phyloP scores from a whole-genome alignment of 2,888 invertebrate genomes.

The Ptilodon capucinus region DNA sequence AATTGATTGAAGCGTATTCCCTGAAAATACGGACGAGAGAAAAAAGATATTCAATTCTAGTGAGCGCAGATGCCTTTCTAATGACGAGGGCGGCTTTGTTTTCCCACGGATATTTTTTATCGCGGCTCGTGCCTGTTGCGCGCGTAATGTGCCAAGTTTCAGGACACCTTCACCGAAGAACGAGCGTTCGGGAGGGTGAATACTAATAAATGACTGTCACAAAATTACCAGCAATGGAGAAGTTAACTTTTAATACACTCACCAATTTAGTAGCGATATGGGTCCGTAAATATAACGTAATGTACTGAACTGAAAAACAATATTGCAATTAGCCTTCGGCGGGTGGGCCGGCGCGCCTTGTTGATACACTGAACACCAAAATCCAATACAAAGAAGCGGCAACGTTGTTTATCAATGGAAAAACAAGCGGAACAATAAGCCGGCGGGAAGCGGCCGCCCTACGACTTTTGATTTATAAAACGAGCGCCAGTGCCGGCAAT shows the following conservation, averaged over 20 bases:
- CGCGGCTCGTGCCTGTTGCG: constrained; percentile 48
- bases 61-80: constrained; percentile 63
- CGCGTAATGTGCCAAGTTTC: constrained; percentile 18
- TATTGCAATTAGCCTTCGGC: constrained; percentile 16
- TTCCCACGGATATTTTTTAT: constrained; percentile 34
- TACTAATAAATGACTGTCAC: constrained; percentile 12
- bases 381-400: constrained; percentile 63
- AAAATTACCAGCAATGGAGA: constrained; percentile 2
- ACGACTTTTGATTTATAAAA: constrained; percentile 40
- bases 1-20: constrained; percentile 76
- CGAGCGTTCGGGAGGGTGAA: constrained; percentile 3
- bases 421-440: constrained; percentile 54
- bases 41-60: constrained; percentile 62
- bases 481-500: constrained; percentile 23
- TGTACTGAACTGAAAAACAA: constrained; percentile 11
- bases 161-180: constrained; percentile 10
- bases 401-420: constrained; percentile 57
- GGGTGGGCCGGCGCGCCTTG: constrained; percentile 12
- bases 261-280: neutral
- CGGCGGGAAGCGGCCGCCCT: constrained; percentile 37
- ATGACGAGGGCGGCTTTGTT: constrained; percentile 50
- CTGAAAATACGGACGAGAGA: constrained; percentile 51
- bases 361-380: constrained; percentile 29
- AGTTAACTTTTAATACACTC: neutral
- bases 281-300: neutral